Evolutionary conservation across 1,140 invertebrate species (phyloP).

Genomic region (Orius insidiosus): DNA sequence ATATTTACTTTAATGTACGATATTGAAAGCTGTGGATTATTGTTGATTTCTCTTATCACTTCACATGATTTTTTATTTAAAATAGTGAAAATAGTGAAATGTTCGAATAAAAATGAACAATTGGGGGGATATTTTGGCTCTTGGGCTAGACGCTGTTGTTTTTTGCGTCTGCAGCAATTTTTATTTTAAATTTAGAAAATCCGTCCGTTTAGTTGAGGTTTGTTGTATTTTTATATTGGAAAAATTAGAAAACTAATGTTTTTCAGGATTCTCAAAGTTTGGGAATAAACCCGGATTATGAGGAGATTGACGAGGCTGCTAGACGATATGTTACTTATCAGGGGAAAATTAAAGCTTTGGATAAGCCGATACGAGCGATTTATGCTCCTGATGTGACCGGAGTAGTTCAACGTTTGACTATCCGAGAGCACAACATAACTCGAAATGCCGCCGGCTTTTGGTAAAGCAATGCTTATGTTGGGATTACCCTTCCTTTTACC

Average conservation of each 20-base stretch:
- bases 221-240: too few relatives aligned
- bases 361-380: slow-evolving; percentile 47
- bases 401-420: slow-evolving; percentile 48
- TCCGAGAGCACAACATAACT: slow-evolving; percentile 59
- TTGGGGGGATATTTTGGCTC: slow-evolving; percentile 41
- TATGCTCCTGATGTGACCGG: slow-evolving; percentile 48
- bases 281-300: slow-evolving; percentile 40
- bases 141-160: slow-evolving; percentile 53
- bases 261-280: slow-evolving; percentile 42
- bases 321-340: slow-evolving; percentile 46
- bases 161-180: slow-evolving; percentile 48
- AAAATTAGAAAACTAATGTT: too few relatives aligned
- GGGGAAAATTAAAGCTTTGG: slow-evolving; percentile 51
- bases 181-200: slow-evolving; percentile 48
- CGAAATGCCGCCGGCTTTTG: slow-evolving; percentile 59
- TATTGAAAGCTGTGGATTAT: neutral
- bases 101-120: slow-evolving; percentile 28
- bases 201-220: slow-evolving; percentile 45
- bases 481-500: too few relatives aligned
- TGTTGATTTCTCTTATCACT: too few relatives aligned
- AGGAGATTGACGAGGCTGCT: slow-evolving; percentile 2
- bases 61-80: too few relatives aligned
- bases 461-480: too few relatives aligned
- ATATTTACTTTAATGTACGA: too few relatives aligned
- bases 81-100: neutral